Evolutionary conservation across 2,797 vertebrate genomes (phyloP).

Genomic region (Rallus crepitans): DNA sequence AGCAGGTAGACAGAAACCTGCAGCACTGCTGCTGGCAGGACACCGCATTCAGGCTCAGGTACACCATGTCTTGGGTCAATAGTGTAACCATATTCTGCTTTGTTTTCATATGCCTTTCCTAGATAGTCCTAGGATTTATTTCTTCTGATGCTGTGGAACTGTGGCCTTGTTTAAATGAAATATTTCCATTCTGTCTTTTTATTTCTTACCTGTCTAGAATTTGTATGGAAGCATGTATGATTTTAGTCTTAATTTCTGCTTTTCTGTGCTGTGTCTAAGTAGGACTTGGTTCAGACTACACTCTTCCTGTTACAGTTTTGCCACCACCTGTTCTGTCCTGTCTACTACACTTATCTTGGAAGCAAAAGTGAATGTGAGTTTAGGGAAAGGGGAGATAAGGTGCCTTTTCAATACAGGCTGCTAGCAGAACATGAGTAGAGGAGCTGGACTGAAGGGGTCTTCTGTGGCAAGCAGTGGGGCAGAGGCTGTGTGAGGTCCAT

Average conservation of each 20-base stretch:
- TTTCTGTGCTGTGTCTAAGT: neutral
- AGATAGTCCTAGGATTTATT: neutral
- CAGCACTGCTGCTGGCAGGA: neutral
- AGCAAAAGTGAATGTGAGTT: neutral
- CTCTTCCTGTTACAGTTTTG: neutral
- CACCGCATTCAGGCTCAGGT: neutral
- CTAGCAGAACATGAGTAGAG: neutral
- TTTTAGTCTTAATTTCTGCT: neutral
- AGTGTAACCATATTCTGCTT: neutral
- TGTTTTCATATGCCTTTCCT: neutral
- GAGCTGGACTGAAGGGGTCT: neutral
- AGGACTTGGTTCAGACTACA: neutral
- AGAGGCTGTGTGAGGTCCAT: neutral
- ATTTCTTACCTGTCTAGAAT: neutral
- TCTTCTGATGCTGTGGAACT: neutral
- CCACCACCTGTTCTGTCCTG: neutral
- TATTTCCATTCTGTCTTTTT: neutral
- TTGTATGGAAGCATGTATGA: neutral
- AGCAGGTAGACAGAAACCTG: neutral
- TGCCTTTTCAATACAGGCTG: neutral
- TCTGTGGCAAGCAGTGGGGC: neutral
- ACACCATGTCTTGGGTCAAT: neutral
- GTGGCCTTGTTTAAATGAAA: neutral
- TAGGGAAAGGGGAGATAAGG: neutral
- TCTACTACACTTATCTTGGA: neutral